These are phyloP conservation scores for Enoplosus armatus DNA, from an alignment of 2,797 vertebrate species.

Conservation along the genomic window DNA sequence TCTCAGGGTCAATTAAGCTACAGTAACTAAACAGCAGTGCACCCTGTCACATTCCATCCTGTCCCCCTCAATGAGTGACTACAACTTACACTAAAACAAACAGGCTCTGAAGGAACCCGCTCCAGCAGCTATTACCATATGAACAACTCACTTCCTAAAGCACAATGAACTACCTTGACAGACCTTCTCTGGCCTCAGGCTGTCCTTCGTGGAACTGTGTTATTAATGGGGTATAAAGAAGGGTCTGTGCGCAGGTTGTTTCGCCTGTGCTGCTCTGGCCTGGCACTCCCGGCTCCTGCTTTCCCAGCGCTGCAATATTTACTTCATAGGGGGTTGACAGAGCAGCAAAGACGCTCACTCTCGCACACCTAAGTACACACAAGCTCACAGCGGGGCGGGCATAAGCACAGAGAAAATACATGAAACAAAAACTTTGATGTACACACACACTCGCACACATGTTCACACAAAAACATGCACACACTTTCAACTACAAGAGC, in stretches of 20 bases:
- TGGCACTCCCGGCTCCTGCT: slow-evolving; percentile 44
- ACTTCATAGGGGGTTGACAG: slow-evolving; percentile 64
- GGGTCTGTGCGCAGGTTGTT: slow-evolving; percentile 73
- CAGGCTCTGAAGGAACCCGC: slow-evolving; percentile 76
- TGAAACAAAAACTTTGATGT: slow-evolving; percentile 71
- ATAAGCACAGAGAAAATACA: slow-evolving; percentile 60
- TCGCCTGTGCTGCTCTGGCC: slow-evolving; percentile 47
- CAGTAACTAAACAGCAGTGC: slow-evolving; percentile 80
- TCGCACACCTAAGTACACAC: slow-evolving; percentile 68
- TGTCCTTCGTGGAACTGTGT: slow-evolving; percentile 68
- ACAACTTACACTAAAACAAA: slow-evolving; percentile 84
- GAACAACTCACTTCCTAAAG: slow-evolving; percentile 82
- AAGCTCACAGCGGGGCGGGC: slow-evolving; percentile 59
- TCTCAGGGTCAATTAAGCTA: slow-evolving; percentile 84
- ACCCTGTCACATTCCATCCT: slow-evolving; percentile 84
- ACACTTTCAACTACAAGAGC: slow-evolving; percentile 62
- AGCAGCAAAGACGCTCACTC: slow-evolving; percentile 50
- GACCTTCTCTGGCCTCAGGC: slow-evolving; percentile 77
- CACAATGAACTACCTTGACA: slow-evolving; percentile 82
- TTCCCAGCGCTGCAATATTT: slow-evolving; percentile 70
- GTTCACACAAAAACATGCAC: slow-evolving; percentile 60
- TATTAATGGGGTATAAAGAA: slow-evolving; percentile 77
- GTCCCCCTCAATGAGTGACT: slow-evolving; percentile 75
- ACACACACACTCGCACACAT: slow-evolving; percentile 58
- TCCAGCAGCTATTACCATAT: slow-evolving; percentile 83